Evolutionary conservation across 64 coral and sea anemone species (phyloP).

Genomic region (Anthopleura sola): DNA sequence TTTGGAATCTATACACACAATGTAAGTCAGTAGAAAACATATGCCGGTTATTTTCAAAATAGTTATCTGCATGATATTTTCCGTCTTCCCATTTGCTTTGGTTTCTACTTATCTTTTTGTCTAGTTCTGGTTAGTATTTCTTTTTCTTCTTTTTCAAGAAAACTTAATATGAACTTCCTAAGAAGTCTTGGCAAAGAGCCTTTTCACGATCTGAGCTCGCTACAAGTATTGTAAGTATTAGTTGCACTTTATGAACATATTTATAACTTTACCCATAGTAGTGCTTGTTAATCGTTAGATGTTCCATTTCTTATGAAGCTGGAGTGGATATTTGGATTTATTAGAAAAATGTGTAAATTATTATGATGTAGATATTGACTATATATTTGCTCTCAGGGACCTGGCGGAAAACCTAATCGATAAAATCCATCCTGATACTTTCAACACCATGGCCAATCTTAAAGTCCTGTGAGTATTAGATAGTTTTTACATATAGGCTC

Average conservation of each 20-base stretch:
- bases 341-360: no score
- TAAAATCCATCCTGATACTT: background rate
- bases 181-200: background rate
- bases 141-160: background rate
- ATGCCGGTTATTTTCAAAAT: no score
- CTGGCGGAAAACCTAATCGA: background rate
- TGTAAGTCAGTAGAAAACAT: background rate
- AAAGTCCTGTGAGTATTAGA: background rate
- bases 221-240: background rate
- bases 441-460: background rate
- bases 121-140: no score
- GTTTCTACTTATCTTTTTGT: no score
- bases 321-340: no score
- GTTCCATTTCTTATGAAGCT: no score
- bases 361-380: background rate
- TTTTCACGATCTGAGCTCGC: background rate
- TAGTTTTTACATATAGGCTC: no score
- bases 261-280: no score
- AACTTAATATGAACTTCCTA: background rate
- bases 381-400: background rate
- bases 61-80: no score
- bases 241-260: background rate
- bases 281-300: no score
- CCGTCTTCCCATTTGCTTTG: no score
- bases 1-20: background rate